Evolutionary conservation across 2,888 invertebrate species (phyloP), one percentile per base, ranked within the genome.

Genomic region (Mesochorus sp.): DNA sequence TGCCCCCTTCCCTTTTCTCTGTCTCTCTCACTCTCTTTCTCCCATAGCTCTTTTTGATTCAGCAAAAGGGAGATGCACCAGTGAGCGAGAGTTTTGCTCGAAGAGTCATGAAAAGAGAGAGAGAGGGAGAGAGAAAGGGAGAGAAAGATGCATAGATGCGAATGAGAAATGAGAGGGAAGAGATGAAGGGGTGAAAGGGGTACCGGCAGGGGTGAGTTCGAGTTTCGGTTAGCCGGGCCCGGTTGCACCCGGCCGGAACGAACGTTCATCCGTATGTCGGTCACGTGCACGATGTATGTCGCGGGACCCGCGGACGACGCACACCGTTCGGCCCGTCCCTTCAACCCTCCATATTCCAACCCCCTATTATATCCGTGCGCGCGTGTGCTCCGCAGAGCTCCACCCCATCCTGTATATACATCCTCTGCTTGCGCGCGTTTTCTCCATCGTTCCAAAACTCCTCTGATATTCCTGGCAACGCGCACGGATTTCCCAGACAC

Each of bases 251-350:
- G 70, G 78, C 70, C 57, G 75, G 75, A 79, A 79, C 75, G 71
- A 79, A 75, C 78, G 59, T 61, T 79, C 59, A 71, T 79, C 66
- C 75, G 75, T 75, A 79, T 75, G 75, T 75, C 75, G 78, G 78
- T 79, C 78, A 79, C 78, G 78, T 79, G 66, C 47, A 79, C 78
- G 74, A 79, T 79, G 75, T 79, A 79, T 75, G 71, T 79, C 78
- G 75, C 61, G 70, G 78, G 64, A 66, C 78, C 42, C 78, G 78
- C 74, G 78, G 70, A 75, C 78, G 78, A 75, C 57, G 75, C 75
- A 66, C 70, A 66, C 71, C 73, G 34, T 70, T 73, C 68, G 67
- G 55, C 34, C 70, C 44, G 44, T 66, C 59, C 57, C 49, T 66
- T 66, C 53, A 34, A 49, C 64, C 71, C 76, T 39, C 76, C 59